Conservation (phyloP, 2,888 invertebrate species). For the Xestia c-nigrum region DNA sequence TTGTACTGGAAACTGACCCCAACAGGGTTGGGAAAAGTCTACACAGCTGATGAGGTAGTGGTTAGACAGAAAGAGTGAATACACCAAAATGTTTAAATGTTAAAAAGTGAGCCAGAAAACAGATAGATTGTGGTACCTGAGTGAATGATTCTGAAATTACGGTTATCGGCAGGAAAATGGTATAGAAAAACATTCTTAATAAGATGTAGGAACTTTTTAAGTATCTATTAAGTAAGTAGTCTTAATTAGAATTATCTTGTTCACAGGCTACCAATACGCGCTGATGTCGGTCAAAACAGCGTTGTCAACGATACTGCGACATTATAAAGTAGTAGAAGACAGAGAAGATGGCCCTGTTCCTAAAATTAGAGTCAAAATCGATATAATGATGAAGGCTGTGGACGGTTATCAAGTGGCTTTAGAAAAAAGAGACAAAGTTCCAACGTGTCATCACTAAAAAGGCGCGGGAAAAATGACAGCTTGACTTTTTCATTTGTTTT, state of each 20-base stretch:
- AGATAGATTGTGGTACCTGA: not conserved
- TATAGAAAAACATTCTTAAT: not conserved
- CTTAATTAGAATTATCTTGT: constrained; percentile 25
- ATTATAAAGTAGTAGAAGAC: constrained; percentile 76
- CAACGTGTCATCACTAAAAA: constrained; percentile 10
- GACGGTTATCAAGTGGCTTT: constrained; percentile 80
- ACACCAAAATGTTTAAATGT: not conserved
- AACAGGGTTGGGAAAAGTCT: too few species aligned
- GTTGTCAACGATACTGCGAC: constrained; percentile 75
- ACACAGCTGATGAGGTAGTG: not conserved
- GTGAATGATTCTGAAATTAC: not conserved
- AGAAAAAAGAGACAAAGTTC: constrained; percentile 68
- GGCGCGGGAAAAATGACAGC: constrained; percentile 6
- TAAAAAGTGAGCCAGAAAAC: not conserved
- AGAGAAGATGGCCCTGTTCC: constrained; percentile 75
- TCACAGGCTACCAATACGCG: constrained; percentile 85
- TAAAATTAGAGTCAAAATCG: constrained; percentile 81
- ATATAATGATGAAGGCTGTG: constrained; percentile 86
- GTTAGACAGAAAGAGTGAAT: not conserved
- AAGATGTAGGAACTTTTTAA: not conserved
- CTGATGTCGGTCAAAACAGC: constrained; percentile 85
- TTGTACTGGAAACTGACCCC: too few species aligned
- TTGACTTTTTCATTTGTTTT: not conserved
- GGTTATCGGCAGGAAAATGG: not conserved
- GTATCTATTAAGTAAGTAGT: not conserved